Evolutionary conservation across 2,113 vertebrate genomes (phyloP).

Genomic region (Burhinus oedicnemus): DNA sequence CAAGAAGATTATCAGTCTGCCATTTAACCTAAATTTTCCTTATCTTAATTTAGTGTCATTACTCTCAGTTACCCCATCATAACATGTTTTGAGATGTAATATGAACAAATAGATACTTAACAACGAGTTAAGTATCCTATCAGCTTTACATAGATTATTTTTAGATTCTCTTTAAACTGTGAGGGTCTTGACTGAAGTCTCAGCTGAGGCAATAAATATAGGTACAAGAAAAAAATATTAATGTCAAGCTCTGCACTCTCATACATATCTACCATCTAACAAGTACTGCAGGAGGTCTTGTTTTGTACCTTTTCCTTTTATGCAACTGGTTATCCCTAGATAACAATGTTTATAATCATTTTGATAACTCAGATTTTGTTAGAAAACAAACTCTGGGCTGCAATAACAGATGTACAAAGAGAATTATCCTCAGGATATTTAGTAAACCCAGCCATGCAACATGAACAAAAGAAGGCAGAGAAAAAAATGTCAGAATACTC

Average conservation of each 20-base stretch:
- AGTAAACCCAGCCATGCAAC: neutral
- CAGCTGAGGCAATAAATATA: neutral
- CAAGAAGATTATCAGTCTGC: neutral
- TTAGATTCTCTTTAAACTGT: neutral
- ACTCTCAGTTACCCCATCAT: neutral
- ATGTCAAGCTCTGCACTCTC: neutral
- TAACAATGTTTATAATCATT: neutral
- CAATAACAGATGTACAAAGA: neutral
- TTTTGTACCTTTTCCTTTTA: neutral
- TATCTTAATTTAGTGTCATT: neutral
- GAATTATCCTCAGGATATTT: neutral
- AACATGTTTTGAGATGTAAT: constrained; percentile 29
- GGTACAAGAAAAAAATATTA: neutral
- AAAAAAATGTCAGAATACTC: neutral
- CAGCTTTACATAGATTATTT: neutral
- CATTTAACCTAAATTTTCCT: constrained; percentile 20
- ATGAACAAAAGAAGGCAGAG: neutral
- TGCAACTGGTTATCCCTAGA: neutral
- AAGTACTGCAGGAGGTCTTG: neutral
- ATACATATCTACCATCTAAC: neutral
- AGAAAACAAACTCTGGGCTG: neutral
- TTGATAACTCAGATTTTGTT: neutral
- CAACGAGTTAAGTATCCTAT: neutral
- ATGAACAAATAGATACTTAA: constrained; percentile 8
- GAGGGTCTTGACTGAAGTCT: neutral